phyloP scores from a whole-genome alignment of 1,140 invertebrate genomes.

The Drosophila navojoa region DNA sequence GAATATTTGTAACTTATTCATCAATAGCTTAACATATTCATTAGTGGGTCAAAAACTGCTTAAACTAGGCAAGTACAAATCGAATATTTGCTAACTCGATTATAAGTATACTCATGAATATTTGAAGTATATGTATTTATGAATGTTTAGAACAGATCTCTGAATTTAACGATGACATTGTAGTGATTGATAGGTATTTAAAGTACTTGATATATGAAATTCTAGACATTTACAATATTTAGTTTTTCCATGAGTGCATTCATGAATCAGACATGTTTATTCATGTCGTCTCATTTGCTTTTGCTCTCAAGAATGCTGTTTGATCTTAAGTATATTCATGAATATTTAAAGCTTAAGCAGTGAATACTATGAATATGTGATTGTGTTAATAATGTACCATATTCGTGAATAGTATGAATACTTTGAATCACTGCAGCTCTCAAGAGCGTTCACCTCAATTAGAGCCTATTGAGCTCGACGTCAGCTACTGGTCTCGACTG shows the following conservation, averaged over 20 bases:
- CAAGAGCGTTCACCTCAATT: conserved; percentile 25
- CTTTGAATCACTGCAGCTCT: background rate
- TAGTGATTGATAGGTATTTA: background rate
- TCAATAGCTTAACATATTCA: background rate
- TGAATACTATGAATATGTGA: too few species aligned
- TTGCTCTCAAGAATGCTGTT: too few species aligned
- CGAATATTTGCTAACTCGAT: background rate
- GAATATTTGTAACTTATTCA: conserved; percentile 1
- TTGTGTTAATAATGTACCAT: too few species aligned
- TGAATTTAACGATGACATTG: background rate
- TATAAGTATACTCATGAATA: conserved; percentile 11
- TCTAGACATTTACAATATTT: too few species aligned
- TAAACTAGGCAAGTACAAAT: background rate
- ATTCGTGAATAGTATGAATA: background rate
- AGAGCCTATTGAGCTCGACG: background rate
- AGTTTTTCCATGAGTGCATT: too few species aligned
- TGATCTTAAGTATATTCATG: too few species aligned
- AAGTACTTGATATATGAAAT: background rate
- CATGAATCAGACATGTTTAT: too few species aligned
- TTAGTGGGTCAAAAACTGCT: background rate
- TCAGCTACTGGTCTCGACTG: conserved; percentile 1
- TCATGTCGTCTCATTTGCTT: too few species aligned
- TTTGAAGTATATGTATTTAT: background rate
- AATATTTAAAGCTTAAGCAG: too few species aligned
- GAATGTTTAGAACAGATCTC: background rate